Evolutionary conservation across 1,140 invertebrate genomes (phyloP).

Genomic region (Cherax destructor): DNA sequence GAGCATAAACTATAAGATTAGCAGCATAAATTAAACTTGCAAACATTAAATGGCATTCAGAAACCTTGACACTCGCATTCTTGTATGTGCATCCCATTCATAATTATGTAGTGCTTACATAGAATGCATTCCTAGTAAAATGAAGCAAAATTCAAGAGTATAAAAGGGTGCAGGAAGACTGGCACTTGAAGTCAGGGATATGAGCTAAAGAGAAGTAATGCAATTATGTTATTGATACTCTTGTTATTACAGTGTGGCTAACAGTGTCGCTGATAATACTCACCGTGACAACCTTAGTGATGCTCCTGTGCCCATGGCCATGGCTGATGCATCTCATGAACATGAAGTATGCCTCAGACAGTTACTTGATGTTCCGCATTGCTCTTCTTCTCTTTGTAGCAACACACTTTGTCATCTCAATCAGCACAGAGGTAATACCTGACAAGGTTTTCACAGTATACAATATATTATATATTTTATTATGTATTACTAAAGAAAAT

Average conservation of each 20-base stretch:
- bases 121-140: too few relatives aligned
- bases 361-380: slow-evolving; percentile 46
- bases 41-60: too few relatives aligned
- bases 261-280: slow-evolving; percentile 26
- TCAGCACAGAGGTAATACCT: slow-evolving; percentile 53
- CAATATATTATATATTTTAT: too few relatives aligned
- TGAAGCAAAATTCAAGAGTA: too few relatives aligned
- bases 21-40: too few relatives aligned
- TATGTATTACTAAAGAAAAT: too few relatives aligned
- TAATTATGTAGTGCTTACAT: too few relatives aligned
- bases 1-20: too few relatives aligned
- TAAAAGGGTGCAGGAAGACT: too few relatives aligned
- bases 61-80: too few relatives aligned
- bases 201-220: background rate
- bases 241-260: slow-evolving; percentile 33
- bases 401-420: slow-evolving; percentile 57
- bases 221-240: background rate
- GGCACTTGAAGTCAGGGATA: background rate
- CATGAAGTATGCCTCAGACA: slow-evolving; percentile 19
- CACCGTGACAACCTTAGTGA: slow-evolving; percentile 21
- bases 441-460: too few relatives aligned
- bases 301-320: slow-evolving; percentile 48
- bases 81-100: too few relatives aligned
- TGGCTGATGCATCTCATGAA: slow-evolving; percentile 55
- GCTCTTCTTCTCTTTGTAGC: slow-evolving; percentile 48